Conservation (phyloP, 2,888 invertebrate species). For the Lasioglossum lativentre region DNA sequence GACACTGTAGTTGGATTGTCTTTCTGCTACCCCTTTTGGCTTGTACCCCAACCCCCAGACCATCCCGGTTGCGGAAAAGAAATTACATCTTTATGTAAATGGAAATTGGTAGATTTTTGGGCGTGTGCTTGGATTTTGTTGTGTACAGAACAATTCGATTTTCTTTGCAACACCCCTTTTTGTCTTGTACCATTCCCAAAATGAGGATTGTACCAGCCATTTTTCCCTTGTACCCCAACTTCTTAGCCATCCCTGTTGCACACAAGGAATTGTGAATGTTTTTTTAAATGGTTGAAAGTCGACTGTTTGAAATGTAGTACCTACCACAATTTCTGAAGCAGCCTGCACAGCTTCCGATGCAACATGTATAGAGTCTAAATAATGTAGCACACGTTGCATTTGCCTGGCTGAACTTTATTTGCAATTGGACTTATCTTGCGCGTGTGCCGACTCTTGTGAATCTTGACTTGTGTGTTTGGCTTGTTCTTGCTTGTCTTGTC, state of each 20-base stretch:
- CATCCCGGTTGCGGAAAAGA: background rate
- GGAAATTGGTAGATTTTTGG: background rate
- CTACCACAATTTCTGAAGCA: background rate
- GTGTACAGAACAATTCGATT: background rate
- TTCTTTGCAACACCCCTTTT: background rate
- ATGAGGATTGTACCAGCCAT: no score
- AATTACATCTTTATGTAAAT: conserved; percentile 29
- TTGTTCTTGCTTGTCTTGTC: background rate
- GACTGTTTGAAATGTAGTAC: background rate
- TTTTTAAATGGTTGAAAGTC: background rate
- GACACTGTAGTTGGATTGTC: background rate
- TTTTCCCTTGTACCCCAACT: no score
- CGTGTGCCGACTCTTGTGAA: background rate
- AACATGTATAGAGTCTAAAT: background rate
- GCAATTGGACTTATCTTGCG: background rate
- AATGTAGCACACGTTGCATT: background rate
- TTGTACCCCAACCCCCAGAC: background rate
- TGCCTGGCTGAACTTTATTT: conserved; percentile 1
- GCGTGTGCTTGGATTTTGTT: background rate
- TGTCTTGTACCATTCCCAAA: no score
- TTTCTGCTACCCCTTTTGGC: no score
- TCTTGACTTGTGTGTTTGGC: background rate
- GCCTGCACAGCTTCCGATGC: background rate
- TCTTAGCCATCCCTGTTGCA: no score
- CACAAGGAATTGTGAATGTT: no score